phyloP scores from a whole-genome alignment of 2,113 vertebrate species.

The Aegithalos caudatus region DNA sequence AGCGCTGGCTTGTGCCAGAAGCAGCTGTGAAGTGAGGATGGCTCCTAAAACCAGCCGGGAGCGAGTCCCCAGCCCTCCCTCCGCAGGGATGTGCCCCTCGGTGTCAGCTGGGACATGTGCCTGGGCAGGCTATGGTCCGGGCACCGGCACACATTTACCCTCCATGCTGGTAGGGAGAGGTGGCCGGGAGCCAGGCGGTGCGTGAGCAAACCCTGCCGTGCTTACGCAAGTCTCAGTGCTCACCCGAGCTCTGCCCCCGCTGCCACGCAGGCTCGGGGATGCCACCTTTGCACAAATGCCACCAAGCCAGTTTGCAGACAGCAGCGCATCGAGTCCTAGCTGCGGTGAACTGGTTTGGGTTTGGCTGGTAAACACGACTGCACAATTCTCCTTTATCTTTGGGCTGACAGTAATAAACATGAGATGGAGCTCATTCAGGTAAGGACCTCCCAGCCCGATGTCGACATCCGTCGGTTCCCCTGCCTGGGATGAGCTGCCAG shows the following conservation, averaged over 20 bases:
- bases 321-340: fast-evolving
- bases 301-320: not conserved
- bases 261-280: not conserved
- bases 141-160: not conserved
- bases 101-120: not conserved
- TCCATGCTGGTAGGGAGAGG: not conserved
- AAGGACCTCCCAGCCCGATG: fast-evolving
- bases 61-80: not conserved
- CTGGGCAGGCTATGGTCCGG: fast-evolving
- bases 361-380: not conserved
- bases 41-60: not conserved
- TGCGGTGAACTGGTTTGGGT: not conserved
- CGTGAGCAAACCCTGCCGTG: not conserved
- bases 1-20: not conserved
- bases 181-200: not conserved
- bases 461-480: fast-evolving
- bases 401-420: not conserved
- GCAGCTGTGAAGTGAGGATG: not conserved
- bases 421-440: not conserved
- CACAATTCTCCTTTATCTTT: fast-evolving
- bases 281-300: not conserved
- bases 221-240: not conserved
- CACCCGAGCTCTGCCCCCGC: not conserved
- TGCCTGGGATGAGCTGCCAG: not conserved
- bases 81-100: not conserved